A percentile compares a stretch with the other conserved stretches of the same genome.
Conservation (phyloP, 2,888 invertebrate genomes). For the Idaea biselata region DNA sequence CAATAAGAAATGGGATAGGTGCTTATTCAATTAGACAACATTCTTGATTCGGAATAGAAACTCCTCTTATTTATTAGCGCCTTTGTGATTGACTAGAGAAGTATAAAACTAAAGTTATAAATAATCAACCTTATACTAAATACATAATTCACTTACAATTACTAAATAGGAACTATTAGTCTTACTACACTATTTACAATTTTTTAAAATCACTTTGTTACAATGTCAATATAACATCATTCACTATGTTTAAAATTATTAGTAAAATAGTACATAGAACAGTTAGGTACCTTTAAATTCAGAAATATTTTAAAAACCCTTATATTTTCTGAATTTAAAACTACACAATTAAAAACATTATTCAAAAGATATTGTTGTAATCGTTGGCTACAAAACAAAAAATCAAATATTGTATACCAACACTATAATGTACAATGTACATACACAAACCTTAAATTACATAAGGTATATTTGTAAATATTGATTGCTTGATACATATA, state of each 20-base stretch:
- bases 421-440: not conserved
- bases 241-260: not conserved
- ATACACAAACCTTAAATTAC: not conserved
- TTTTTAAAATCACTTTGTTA: conserved; percentile 3
- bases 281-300: not conserved
- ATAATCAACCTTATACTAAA: conserved; percentile 57
- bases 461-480: not conserved
- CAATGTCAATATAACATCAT: conserved; percentile 5
- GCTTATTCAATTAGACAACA: conserved; percentile 18
- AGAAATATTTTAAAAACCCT: not conserved
- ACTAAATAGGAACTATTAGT: conserved; percentile 53
- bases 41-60: conserved; percentile 48
- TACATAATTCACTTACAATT: conserved; percentile 24
- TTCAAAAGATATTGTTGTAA: too few relatives aligned
- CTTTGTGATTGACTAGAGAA: conserved; percentile 69
- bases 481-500: not conserved
- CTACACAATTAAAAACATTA: too few relatives aligned
- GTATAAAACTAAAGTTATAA: conserved; percentile 53
- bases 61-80: conserved; percentile 67
- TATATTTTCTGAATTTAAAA: too few relatives aligned
- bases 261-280: not conserved
- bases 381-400: not conserved
- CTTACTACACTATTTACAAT: conserved; percentile 38
- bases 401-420: not conserved
- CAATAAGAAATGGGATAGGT: conserved; percentile 1